Base-by-base conservation (phyloP, 2,113 vertebrate genomes). In the Pygoscelis adeliae region DNA sequence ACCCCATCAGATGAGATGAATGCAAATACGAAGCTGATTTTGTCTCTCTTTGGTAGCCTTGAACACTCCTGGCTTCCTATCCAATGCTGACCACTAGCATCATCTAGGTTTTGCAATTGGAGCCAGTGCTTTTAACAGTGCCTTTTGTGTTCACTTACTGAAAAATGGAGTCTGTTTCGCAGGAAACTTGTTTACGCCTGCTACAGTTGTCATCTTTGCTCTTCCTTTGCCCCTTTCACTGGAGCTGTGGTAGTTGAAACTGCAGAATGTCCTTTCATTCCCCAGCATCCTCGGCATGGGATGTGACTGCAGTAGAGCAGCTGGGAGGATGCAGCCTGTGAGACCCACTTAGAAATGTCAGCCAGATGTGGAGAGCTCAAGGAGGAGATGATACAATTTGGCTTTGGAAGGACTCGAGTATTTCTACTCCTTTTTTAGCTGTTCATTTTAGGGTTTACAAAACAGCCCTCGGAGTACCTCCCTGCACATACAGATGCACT, bases 101-200 rank as follows among this genome's bases (percentile, higher is more conserved):
- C 69, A 70, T 59, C 72, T 89, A 92, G 80, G 27, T 4, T 77
- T 87, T 74, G 94, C 56, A 63, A 6, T 46, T 32, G 44, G 80
- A 92, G 29, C 61, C 69, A 67, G 56, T 36, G 83, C 61, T 92
- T 92, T 87, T 89, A 89, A 74, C 76, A 74, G 83, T 22, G 44
- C 67, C 42, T 92, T 92, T 95, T 83, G 65, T 82, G 72, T 89
- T 87, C 44, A 2, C 21, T 78, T 47, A 30, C 44, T 92, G 92
- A 95, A 89, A 95, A 87, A 44, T 0, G 0, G 55, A 21, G 21
- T 94, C 61, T 89, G 90, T 87, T 97, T 86, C 11, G 5, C 65
- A 78, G 55, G 63, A 92, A 74, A 62, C 76, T 73, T 81, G 63
- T 83, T 94, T 52, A 89, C 47, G 89, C 92, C 90, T 90, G 88